Conservation (phyloP, 1,140 invertebrate species). For the Cotesia glomerata region DNA sequence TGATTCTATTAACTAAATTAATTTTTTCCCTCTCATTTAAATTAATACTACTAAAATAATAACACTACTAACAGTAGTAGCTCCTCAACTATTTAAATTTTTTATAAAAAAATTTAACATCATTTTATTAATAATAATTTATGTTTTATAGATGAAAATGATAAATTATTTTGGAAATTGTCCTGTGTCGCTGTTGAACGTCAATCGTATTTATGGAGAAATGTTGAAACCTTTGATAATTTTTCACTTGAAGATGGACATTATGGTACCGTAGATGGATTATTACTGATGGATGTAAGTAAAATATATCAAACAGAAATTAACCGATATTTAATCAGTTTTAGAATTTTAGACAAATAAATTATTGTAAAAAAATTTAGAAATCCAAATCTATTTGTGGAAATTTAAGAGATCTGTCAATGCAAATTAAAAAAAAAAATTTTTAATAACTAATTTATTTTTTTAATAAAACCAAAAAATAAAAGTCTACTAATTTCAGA, state of each 20-base stretch:
- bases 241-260: constrained; percentile 42
- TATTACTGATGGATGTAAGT: constrained; percentile 48
- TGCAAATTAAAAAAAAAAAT: too few relatives aligned
- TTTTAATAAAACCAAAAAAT: too few relatives aligned
- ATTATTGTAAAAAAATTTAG: too few relatives aligned
- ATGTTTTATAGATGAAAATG: constrained; percentile 41
- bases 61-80: neutral
- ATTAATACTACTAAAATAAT: neutral
- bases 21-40: neutral
- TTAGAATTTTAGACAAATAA: too few relatives aligned
- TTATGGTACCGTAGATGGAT: constrained; percentile 50
- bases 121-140: too few relatives aligned
- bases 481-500: too few relatives aligned
- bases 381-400: too few relatives aligned
- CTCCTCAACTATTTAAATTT: too few relatives aligned
- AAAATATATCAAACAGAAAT: neutral
- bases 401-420: too few relatives aligned
- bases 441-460: too few relatives aligned
- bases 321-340: too few relatives aligned
- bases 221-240: constrained; percentile 38
- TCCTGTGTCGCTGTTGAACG: constrained; percentile 52
- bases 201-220: constrained; percentile 46
- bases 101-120: neutral
- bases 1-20: constrained; percentile 9
- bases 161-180: constrained; percentile 55